Base-by-base conservation (phyloP, 2,797 vertebrate species). In the Champsocephalus esox region DNA sequence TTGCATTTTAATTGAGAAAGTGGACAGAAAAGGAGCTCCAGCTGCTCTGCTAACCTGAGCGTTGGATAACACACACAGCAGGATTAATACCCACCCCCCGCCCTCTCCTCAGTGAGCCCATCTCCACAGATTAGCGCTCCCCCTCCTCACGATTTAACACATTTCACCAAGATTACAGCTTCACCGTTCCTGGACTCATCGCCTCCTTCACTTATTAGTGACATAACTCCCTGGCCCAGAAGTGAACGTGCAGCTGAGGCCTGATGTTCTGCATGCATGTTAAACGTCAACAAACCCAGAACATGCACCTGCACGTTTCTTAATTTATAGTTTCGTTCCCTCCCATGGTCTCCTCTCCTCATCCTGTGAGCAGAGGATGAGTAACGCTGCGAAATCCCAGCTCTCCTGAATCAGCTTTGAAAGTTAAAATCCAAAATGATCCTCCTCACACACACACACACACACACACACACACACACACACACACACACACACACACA, bases 81-180 rank as follows among this genome's bases (percentile, higher is more conserved):
- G 88, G 86, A 89, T 92, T 89, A 88, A 82, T 88, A 75, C 86
- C 81, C 83, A 81, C 79, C 66, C 34, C 79, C 67, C 76, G 82
- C 66, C 34, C 34, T 34, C 34, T 34, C 34, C 34, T 34, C 34
- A 34, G 65, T 79, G 81, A 93, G 89, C 85, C 73, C 88, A 81
- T 92, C 82, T 90, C 79, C 17, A 80, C 90, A 90, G 92, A 93
- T 93, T 94, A 92, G 70, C 19, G 62, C 83, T 86, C 86, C 87
- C 85, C 86, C 87, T 87, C 78, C 79, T 80, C 66, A 45, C 91
- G 88, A 94, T 93, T 89, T 89, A 92, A 90, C 82, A 86, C 87
- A 86, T 86, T 92, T 93, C 84, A 73, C 74, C 75, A 70, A 77
- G 88, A 92, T 92, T 90, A 90, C 70, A 66, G 88, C 84, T 90